Conservation (phyloP, 2,888 invertebrate species). For the Bellardia pandia region DNA sequence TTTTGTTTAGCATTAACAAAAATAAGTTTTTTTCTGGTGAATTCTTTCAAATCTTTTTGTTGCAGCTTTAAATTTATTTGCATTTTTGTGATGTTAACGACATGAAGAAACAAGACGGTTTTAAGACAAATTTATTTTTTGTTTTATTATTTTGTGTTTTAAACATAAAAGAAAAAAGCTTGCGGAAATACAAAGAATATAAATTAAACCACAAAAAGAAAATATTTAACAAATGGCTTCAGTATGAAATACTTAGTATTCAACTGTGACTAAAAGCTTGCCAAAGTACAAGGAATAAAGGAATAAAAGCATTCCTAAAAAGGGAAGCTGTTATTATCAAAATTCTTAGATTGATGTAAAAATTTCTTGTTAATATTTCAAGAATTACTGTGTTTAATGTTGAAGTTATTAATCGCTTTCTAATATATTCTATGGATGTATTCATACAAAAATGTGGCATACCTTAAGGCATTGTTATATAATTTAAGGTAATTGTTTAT, state of each 20-base stretch:
- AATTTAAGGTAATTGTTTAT: too few species aligned
- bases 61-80: conserved; percentile 3
- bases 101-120: conserved; percentile 1
- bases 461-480: too few species aligned
- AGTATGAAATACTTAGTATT: conserved; percentile 39
- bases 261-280: conserved; percentile 40
- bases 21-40: neutral
- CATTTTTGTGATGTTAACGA: neutral
- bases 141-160: neutral
- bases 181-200: conserved; percentile 57
- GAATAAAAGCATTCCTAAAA: neutral
- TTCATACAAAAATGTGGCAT: too few species aligned
- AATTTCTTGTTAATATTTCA: too few species aligned
- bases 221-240: conserved; percentile 65
- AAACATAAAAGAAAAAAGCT: conserved; percentile 11
- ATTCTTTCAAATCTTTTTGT: neutral
- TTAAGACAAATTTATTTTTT: conserved; percentile 19
- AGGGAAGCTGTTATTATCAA: too few species aligned
- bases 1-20: too few species aligned
- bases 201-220: conserved; percentile 69
- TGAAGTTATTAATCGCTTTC: too few species aligned
- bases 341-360: too few species aligned
- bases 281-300: neutral
- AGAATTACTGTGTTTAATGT: too few species aligned
- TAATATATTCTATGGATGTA: neutral